Percentiles rank a stretch among this genome's conserved stretches.
phyloP scores from a whole-genome alignment of 2,797 vertebrate genomes.

The Sternotherus odoratus region DNA sequence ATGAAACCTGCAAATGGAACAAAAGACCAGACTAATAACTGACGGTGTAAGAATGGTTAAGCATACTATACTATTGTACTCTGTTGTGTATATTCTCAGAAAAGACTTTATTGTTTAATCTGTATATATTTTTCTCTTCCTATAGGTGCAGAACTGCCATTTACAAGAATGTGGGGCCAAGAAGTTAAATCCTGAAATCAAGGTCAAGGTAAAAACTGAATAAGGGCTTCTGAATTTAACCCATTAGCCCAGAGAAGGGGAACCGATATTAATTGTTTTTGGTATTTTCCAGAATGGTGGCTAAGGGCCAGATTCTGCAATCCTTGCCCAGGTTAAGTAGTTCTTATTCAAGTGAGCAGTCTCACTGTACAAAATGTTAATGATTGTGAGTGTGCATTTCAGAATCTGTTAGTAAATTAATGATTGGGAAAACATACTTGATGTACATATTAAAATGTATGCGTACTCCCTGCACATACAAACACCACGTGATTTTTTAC shows the following conservation, averaged over 20 bases:
- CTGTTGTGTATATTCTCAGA: neutral
- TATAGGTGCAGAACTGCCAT: neutral
- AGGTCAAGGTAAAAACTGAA: neutral
- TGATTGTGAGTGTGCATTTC: neutral
- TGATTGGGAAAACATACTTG: neutral
- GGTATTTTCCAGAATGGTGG: neutral
- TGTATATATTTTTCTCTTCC: neutral
- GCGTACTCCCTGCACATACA: neutral
- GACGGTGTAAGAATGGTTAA: neutral
- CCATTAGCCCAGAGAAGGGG: neutral
- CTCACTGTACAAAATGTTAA: neutral
- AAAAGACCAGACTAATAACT: neutral
- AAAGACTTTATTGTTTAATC: neutral
- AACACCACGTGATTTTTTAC: neutral
- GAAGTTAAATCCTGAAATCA: neutral
- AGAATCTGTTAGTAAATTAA: neutral
- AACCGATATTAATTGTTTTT: neutral
- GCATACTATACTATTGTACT: too few relatives aligned
- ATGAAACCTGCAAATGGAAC: slow-evolving; percentile 80
- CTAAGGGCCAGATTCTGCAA: neutral
- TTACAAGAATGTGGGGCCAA: neutral
- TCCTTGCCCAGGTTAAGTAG: neutral
- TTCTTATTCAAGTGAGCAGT: neutral
- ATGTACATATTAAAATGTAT: neutral
- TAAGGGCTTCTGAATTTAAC: neutral